These are phyloP conservation scores for Tragelaphus scriptus DNA, from an alignment of 2,113 vertebrate species.

Conservation along the genomic window DNA sequence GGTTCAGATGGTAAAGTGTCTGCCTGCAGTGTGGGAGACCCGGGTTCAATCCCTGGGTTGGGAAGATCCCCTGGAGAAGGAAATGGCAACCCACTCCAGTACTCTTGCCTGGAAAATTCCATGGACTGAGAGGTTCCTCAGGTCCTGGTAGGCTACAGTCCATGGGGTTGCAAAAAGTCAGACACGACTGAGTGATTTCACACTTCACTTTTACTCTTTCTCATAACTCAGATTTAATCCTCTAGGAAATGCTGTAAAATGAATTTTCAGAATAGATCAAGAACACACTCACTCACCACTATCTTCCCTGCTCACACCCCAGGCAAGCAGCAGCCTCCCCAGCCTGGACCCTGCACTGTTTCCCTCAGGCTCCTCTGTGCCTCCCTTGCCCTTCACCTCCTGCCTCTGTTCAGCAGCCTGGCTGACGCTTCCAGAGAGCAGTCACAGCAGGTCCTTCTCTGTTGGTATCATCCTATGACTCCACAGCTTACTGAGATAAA, in stretches of 20 bases:
- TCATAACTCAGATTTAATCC: not conserved
- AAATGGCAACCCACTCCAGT: no score
- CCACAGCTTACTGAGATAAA: fast-evolving
- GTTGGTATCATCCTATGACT: fast-evolving
- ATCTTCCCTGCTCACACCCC: not conserved
- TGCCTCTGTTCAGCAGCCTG: not conserved
- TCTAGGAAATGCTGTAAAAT: not conserved
- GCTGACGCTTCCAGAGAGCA: not conserved
- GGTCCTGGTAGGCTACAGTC: no score
- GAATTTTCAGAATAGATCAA: not conserved
- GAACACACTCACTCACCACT: not conserved
- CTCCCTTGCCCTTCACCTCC: not conserved
- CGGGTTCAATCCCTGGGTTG: no score
- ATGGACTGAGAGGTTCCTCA: no score
- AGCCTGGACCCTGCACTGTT: not conserved
- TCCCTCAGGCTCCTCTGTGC: not conserved
- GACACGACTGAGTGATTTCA: no score
- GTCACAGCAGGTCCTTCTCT: fast-evolving
- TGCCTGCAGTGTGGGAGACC: no score
- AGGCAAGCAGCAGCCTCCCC: not conserved
- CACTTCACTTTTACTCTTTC: no score
- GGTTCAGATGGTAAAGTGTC: no score
- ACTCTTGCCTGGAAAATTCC: no score
- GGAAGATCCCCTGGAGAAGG: no score
- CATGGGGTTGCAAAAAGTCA: no score